These are phyloP conservation scores for Parambassis ranga DNA, from an alignment of 2,797 vertebrate species.

Conservation along the genomic window DNA sequence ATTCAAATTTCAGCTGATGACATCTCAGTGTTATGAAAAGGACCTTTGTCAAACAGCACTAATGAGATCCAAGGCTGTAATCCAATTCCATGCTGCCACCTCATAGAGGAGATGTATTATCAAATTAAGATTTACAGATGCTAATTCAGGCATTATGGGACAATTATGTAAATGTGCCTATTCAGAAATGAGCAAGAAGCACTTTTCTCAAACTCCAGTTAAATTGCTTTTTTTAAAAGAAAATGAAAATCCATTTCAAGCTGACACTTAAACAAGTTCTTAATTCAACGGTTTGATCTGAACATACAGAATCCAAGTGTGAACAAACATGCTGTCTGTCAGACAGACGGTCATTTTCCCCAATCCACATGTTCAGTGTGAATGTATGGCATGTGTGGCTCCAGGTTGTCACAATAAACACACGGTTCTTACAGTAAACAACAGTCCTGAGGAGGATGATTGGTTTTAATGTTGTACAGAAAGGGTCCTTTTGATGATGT, in stretches of 20 bases:
- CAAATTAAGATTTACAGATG: conserved; percentile 82
- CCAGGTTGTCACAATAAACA: background rate
- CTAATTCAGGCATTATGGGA: conserved; percentile 78
- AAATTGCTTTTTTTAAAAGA: conserved; percentile 64
- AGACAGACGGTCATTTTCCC: conserved; percentile 7
- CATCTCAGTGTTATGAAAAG: conserved; percentile 75
- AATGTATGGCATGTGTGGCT: background rate
- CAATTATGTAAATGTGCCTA: conserved; percentile 76
- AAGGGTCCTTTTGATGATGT: too few species aligned
- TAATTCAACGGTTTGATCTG: conserved; percentile 40
- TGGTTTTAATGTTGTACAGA: background rate
- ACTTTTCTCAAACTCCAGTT: conserved; percentile 60
- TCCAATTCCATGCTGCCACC: conserved; percentile 73
- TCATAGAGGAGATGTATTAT: conserved; percentile 77
- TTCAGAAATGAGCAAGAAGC: conserved; percentile 63
- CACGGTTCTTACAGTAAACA: too few species aligned
- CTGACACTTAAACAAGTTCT: conserved; percentile 49
- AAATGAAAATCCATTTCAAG: conserved; percentile 68
- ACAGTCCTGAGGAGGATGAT: too few species aligned
- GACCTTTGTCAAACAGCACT: conserved; percentile 77
- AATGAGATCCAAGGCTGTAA: conserved; percentile 78
- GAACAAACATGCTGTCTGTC: conserved; percentile 16
- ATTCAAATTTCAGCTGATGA: conserved; percentile 75
- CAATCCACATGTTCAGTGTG: background rate
- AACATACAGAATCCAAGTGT: conserved; percentile 8